These are phyloP conservation scores for Plebejus anna DNA, from an alignment of 2,888 invertebrate genomes.

Conservation along the genomic window DNA sequence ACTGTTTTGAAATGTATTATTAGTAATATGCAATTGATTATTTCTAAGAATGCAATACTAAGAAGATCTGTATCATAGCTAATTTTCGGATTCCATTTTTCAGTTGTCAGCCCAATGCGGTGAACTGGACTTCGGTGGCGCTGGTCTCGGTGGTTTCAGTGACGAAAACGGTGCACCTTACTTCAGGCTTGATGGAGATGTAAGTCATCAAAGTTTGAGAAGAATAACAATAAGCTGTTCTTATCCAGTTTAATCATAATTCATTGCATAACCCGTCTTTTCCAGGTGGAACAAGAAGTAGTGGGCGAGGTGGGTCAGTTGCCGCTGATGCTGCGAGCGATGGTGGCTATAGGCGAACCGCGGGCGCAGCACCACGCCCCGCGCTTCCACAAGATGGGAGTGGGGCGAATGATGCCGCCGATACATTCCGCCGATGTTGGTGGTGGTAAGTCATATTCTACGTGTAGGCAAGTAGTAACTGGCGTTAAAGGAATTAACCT, in stretches of 20 bases:
- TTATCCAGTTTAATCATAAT: no score
- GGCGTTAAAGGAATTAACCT: no score
- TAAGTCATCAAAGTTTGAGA: slow-evolving; percentile 40
- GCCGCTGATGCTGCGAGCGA: slow-evolving; percentile 89
- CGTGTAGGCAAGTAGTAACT: no score
- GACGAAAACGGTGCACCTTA: slow-evolving; percentile 73
- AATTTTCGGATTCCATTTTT: slow-evolving; percentile 35
- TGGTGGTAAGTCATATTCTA: slow-evolving; percentile 29
- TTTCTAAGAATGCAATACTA: no score
- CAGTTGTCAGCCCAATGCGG: slow-evolving; percentile 75
- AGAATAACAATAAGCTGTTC: no score
- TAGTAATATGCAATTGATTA: no score
- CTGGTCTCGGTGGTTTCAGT: slow-evolving; percentile 69
- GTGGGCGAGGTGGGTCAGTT: slow-evolving; percentile 85
- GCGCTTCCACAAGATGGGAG: slow-evolving; percentile 67
- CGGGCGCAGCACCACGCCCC: slow-evolving; percentile 62
- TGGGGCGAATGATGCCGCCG: slow-evolving; percentile 60
- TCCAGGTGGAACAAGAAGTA: slow-evolving; percentile 71
- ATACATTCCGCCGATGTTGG: slow-evolving; percentile 43
- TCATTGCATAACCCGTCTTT: slow-evolving; percentile 5
- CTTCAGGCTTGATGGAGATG: slow-evolving; percentile 75
- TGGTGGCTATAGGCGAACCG: slow-evolving; percentile 84
- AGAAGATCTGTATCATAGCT: neutral
- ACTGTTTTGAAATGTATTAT: no score
- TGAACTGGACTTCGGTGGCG: slow-evolving; percentile 70